Percentiles rank a stretch among this genome's conserved stretches.
Conservation (phyloP, 2,797 vertebrate species). For the Phylloscopus collybita region DNA sequence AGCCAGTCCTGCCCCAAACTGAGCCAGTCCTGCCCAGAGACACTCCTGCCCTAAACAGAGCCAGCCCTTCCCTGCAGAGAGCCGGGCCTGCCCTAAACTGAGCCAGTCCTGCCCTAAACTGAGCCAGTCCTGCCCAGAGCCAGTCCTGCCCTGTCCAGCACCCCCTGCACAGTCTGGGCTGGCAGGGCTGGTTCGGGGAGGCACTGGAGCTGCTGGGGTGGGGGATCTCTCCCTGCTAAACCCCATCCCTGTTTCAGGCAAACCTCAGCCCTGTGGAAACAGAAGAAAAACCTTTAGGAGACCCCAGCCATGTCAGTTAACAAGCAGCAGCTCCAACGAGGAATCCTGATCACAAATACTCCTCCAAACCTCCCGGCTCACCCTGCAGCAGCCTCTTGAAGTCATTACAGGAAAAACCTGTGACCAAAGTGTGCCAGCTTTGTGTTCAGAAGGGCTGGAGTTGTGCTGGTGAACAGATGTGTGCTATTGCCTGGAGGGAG, state of each 20-base stretch:
- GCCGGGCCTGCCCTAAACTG: too few species aligned
- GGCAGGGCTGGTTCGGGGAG: not conserved
- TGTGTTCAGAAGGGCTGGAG: not conserved
- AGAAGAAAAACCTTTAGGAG: not conserved
- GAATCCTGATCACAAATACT: not conserved
- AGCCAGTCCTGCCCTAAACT: not conserved
- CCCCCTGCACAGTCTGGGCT: not conserved
- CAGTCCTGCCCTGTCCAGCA: not conserved
- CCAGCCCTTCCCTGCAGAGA: too few species aligned
- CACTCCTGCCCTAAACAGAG: too few species aligned
- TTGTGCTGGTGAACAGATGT: rapidly evolving
- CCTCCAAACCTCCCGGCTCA: not conserved
- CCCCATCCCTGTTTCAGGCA: not conserved
- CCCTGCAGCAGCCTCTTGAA: not conserved
- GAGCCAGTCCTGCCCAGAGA: not conserved
- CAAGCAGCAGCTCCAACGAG: not conserved
- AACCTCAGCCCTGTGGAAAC: not conserved
- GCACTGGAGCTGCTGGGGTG: not conserved
- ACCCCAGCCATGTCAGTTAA: rapidly evolving
- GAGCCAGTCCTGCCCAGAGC: too few species aligned
- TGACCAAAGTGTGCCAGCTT: not conserved
- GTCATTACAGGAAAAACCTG: not conserved
- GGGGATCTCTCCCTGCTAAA: rapidly evolving
- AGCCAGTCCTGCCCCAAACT: not conserved
- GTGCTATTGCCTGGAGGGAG: rapidly evolving